Evolutionary conservation across 2,113 vertebrate species (phyloP).

Genomic region (Petrocephalus microphthalmus): DNA sequence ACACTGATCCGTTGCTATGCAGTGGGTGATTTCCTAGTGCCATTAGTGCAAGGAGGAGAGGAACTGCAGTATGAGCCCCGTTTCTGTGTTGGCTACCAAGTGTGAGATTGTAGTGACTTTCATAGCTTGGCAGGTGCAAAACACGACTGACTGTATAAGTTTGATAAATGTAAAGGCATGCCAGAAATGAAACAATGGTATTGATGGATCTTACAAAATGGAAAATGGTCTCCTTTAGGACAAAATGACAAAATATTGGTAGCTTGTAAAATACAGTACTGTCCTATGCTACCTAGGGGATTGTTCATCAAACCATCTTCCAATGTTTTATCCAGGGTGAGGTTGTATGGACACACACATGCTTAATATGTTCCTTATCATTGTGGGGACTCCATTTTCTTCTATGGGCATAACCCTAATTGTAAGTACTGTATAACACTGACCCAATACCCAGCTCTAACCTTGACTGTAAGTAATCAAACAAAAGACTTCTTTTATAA

Average conservation of each 20-base stretch:
- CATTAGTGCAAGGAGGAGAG: constrained; percentile 31
- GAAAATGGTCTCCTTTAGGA: not conserved
- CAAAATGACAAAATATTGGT: not conserved
- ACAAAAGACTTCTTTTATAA: not conserved
- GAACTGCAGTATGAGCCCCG: not conserved
- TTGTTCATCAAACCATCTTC: not conserved
- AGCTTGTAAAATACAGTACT: not conserved
- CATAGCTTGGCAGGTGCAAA: not conserved
- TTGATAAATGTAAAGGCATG: not conserved
- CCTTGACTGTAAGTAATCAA: not conserved
- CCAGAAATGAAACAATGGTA: not conserved
- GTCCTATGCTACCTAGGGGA: not conserved
- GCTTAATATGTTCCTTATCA: too few relatives aligned
- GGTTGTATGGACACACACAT: not conserved
- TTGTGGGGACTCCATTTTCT: not conserved
- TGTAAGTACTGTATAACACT: too few relatives aligned
- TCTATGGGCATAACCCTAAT: not conserved
- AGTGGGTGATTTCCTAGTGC: constrained; percentile 28
- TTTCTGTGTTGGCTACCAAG: not conserved
- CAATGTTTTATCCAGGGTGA: not conserved
- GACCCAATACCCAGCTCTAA: not conserved
- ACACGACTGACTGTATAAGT: not conserved
- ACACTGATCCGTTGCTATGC: not conserved
- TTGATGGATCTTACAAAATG: not conserved
- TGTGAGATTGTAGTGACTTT: not conserved